Evolutionary conservation across 2,113 vertebrate genomes (phyloP), one percentile per base, ranked within the genome.

Genomic region (Gulo gulo): DNA sequence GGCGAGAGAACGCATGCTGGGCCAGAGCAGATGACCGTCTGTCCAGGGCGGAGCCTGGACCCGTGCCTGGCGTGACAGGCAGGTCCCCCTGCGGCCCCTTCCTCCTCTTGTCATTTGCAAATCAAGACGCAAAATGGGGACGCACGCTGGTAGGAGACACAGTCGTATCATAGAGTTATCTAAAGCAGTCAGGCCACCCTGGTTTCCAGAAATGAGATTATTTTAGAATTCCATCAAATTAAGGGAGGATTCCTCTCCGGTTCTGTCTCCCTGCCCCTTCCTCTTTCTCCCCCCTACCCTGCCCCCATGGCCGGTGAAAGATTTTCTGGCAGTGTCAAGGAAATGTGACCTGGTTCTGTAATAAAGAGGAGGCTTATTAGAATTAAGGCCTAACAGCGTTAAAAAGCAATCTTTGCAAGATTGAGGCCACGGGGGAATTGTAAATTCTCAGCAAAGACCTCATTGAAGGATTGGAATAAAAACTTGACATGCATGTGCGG

Each of bases 381-480:
- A 98, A 98, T 98, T 97, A 98, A 98, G 98, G 98, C 98, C 98
- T 98, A 97, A 95, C 99, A 97, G 97, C 91, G 97, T 97, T 98
- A 97, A 98, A 98, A 98, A 98, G 98, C 98, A 98, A 98, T 98
- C 98, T 98, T 96, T 97, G 98, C 98, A 97, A 98, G 98, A 99
- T 97, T 97, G 98, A 98, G 98, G 98, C 98, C 98, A 94, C 5
- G 8, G 85, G 98, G 98, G 98, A 99, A 98, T 98, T 98, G 98
- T 98, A 98, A 98, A 98, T 98, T 98, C 98, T 98, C 94, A 87
- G 98, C 98, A 95, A 98, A 99, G 98, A 97, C 98, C 98, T 99
- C 98, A 88, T 98, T 98, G 98, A 97, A 98, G 98, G 98, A 74
- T 93, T 47, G 97, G 96, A 97, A 93, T 96, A 94, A 87, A 97